phyloP scores from a whole-genome alignment of 1,140 invertebrate species.

The Lasioglossum baleicum region DNA sequence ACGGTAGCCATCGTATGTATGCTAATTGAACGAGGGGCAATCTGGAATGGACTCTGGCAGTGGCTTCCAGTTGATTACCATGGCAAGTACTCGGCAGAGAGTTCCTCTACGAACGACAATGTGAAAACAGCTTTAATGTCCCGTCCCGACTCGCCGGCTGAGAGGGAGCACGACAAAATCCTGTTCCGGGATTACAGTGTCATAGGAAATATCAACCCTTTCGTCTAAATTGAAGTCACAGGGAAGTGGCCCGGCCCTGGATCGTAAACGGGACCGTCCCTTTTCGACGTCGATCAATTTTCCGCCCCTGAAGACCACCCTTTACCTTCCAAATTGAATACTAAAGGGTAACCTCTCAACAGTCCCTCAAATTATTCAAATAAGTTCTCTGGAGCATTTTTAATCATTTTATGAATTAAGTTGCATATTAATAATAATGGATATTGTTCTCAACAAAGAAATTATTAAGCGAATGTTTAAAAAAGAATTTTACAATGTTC shows the following conservation, averaged over 20 bases:
- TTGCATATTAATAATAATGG: too few relatives aligned
- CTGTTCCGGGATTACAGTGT: constrained; percentile 16
- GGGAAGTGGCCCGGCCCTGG: neutral
- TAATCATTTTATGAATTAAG: too few relatives aligned
- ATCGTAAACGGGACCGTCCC: neutral
- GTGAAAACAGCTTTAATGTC: constrained; percentile 50
- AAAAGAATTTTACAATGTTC: too few relatives aligned
- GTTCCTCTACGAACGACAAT: constrained; percentile 45
- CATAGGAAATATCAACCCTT: constrained; percentile 12
- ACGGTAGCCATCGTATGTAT: constrained; percentile 50
- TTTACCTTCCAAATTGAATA: neutral
- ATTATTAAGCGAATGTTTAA: too few relatives aligned
- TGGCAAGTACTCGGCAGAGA: constrained; percentile 38
- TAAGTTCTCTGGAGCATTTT: too few relatives aligned
- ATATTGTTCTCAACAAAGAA: too few relatives aligned
- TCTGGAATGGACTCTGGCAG: constrained; percentile 48
- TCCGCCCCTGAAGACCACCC: too few relatives aligned
- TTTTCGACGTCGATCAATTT: neutral
- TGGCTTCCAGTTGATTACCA: constrained; percentile 57
- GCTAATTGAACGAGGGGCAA: constrained; percentile 61
- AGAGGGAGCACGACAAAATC: constrained; percentile 20
- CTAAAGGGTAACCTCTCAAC: neutral
- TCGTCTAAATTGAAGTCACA: constrained; percentile 12
- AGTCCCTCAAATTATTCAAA: too few relatives aligned
- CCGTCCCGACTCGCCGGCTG: neutral